Evolutionary conservation across 1,140 invertebrate species (phyloP).

Genomic region (Hirudo medicinalis): DNA sequence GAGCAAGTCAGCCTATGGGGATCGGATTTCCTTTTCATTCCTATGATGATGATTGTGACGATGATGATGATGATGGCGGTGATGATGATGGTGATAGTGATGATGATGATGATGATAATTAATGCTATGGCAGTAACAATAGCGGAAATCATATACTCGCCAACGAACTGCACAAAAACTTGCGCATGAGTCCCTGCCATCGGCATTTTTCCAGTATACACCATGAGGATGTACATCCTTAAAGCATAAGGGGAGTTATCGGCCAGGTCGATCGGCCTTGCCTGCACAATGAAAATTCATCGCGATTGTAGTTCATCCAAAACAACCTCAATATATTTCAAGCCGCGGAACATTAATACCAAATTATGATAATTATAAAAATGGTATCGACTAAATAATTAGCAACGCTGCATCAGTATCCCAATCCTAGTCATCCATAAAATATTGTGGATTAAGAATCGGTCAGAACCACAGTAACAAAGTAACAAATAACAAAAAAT

Average conservation of each 20-base stretch:
- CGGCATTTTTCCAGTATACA: not conserved
- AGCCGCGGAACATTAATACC: too few relatives aligned
- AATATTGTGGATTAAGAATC: too few relatives aligned
- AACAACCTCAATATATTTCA: too few relatives aligned
- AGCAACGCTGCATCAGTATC: too few relatives aligned
- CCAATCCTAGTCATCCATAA: too few relatives aligned
- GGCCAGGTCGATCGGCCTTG: slow-evolving; percentile 3
- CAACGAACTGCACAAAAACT: slow-evolving; percentile 6
- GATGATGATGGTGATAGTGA: not conserved
- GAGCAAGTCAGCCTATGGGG: not conserved
- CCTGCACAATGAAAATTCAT: not conserved
- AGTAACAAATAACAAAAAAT: too few relatives aligned
- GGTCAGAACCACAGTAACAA: too few relatives aligned
- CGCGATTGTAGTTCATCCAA: too few relatives aligned
- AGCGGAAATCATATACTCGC: not conserved
- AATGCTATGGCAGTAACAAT: not conserved
- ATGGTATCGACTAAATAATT: too few relatives aligned
- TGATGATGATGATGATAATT: not conserved
- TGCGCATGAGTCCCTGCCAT: not conserved
- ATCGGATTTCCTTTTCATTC: not conserved
- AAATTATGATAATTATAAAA: too few relatives aligned
- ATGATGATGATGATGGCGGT: not conserved
- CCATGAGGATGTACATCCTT: not conserved
- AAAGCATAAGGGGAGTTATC: not conserved
- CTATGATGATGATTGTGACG: not conserved